A percentile compares a stretch with the other conserved stretches of the same genome.
Evolutionary conservation across 2,888 invertebrate species (phyloP).

Genomic region (Cerastis rubricosa): DNA sequence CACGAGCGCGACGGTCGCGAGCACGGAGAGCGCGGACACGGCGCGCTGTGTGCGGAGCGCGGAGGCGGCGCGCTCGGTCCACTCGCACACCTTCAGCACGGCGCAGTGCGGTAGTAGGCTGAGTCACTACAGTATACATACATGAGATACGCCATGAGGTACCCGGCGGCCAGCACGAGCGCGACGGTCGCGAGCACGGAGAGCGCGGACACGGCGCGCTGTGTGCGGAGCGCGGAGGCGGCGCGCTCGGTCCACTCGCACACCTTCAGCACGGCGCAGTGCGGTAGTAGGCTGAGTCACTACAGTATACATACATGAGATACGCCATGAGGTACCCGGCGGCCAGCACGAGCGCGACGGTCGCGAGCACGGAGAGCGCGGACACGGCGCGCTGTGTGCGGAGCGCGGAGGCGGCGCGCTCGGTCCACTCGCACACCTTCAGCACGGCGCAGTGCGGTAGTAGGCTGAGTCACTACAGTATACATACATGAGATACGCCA

Average conservation of each 20-base stretch:
- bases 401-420: constrained; percentile 85
- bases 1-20: no score
- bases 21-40: no score
- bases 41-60: no score
- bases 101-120: no score
- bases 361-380: constrained; percentile 92
- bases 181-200: constrained; percentile 94
- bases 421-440: constrained; percentile 59
- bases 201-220: constrained; percentile 32
- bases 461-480: no score
- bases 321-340: constrained; percentile 96
- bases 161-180: constrained; percentile 93
- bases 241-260: no score
- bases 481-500: constrained; percentile 92
- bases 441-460: constrained; percentile 89
- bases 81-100: no score
- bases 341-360: constrained; percentile 93
- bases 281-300: no score
- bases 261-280: no score
- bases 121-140: neutral
- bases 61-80: no score
- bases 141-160: constrained; percentile 93
- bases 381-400: constrained; percentile 87
- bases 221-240: no score
- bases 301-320: constrained; percentile 50